Conservation (phyloP, 2,797 vertebrate genomes). For the Naso thynnoides region DNA sequence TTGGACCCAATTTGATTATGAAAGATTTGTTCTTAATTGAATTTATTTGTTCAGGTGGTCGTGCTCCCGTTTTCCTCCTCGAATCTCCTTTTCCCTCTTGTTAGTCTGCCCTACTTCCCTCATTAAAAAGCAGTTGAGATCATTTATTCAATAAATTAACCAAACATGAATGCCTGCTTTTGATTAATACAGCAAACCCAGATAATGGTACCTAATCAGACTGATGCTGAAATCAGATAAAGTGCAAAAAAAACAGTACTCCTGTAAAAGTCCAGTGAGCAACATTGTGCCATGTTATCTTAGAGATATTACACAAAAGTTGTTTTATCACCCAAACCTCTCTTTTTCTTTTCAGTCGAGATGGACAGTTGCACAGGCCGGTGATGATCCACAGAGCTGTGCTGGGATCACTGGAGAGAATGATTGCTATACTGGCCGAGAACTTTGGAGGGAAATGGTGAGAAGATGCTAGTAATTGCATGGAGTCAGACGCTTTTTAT, state of each 20-base stretch:
- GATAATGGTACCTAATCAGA: not conserved
- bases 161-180: not conserved
- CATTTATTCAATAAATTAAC: not conserved
- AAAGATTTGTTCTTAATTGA: constrained; percentile 36
- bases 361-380: constrained; percentile 78
- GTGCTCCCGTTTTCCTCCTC: not conserved
- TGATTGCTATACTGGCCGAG: constrained; percentile 92
- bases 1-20: constrained; percentile 29
- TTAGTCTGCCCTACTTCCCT: not conserved
- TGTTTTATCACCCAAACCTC: not conserved
- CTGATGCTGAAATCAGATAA: too few species aligned
- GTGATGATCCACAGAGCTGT: constrained; percentile 95
- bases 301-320: too few species aligned
- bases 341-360: constrained; percentile 69
- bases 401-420: constrained; percentile 93
- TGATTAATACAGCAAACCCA: not conserved
- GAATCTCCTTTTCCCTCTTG: not conserved
- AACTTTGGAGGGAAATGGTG: constrained; percentile 93
- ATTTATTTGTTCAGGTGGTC: constrained; percentile 11
- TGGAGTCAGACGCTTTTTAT: not conserved
- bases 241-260: too few species aligned
- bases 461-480: constrained; percentile 30
- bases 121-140: not conserved
- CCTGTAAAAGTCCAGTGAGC: too few species aligned
- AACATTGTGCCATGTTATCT: too few species aligned